These are phyloP conservation scores for Anagyrus pseudococci DNA, from an alignment of 2,888 invertebrate genomes.

Conservation along the genomic window DNA sequence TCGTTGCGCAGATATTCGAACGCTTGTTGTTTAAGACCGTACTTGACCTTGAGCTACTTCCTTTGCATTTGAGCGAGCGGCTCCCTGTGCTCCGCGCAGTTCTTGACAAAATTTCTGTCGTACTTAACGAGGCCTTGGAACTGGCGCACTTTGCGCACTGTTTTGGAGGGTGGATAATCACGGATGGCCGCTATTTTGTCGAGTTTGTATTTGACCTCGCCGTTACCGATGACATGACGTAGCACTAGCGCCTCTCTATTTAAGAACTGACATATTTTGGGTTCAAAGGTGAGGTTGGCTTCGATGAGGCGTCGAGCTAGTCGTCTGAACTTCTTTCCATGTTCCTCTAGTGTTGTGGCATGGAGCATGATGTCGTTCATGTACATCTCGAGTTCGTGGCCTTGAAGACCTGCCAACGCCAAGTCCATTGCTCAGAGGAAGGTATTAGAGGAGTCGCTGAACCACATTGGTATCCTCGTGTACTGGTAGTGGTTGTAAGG, in stretches of 20 bases:
- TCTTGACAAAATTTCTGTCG: slow-evolving; percentile 16
- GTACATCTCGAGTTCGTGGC: background rate
- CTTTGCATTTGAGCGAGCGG: slow-evolving; percentile 16
- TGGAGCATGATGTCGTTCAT: slow-evolving; percentile 5
- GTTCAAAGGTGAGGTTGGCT: background rate
- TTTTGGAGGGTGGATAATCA: background rate
- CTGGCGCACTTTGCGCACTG: background rate
- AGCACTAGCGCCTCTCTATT: too few species aligned
- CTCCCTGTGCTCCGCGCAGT: slow-evolving; percentile 7
- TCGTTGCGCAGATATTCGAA: background rate
- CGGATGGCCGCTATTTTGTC: background rate
- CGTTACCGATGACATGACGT: too few species aligned
- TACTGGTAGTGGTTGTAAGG: background rate
- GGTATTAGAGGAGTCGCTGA: background rate
- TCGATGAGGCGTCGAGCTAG: background rate
- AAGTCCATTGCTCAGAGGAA: background rate
- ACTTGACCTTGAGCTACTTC: background rate
- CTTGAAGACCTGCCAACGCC: background rate
- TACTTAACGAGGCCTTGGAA: slow-evolving; percentile 5
- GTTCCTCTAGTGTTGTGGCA: background rate
- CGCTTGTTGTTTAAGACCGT: background rate
- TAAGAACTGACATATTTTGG: background rate
- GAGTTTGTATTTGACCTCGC: too few species aligned
- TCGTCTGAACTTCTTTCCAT: background rate
- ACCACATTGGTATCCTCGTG: slow-evolving; percentile 1